Evolutionary conservation across 2,797 vertebrate genomes (phyloP).

Genomic region (Malurus leucopterus): DNA sequence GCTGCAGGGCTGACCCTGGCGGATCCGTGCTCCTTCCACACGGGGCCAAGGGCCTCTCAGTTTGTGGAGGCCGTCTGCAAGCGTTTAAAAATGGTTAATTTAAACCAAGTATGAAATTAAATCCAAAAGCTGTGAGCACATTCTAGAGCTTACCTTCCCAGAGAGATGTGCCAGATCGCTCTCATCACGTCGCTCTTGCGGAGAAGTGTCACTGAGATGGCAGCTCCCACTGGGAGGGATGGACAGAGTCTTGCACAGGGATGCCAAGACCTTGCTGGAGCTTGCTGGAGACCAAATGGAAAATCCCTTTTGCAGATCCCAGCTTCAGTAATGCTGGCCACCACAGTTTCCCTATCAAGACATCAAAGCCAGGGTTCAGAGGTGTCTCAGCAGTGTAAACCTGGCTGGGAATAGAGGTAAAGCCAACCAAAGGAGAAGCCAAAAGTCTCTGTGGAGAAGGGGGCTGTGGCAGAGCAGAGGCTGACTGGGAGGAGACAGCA

Average conservation of each 20-base stretch:
- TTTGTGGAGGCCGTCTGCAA: constrained; percentile 50
- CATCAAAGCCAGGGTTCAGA: constrained; percentile 12
- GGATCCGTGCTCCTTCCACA: background rate
- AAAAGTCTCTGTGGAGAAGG: background rate
- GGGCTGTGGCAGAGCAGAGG: background rate
- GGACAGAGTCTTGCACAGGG: background rate
- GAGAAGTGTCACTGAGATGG: constrained; percentile 57
- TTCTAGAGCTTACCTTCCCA: constrained; percentile 52
- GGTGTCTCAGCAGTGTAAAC: background rate
- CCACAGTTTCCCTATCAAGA: background rate
- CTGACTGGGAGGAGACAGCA: background rate
- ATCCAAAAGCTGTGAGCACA: constrained; percentile 55
- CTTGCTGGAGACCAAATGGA: constrained; percentile 13
- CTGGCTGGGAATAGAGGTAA: constrained; percentile 21
- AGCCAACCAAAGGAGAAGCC: background rate
- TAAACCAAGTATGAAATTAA: constrained; percentile 53
- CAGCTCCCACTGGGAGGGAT: constrained; percentile 44
- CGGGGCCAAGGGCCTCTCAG: background rate
- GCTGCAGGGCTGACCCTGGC: background rate
- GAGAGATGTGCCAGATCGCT: constrained; percentile 54
- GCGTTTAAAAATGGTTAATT: constrained; percentile 59
- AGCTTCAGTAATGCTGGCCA: background rate
- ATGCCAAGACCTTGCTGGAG: constrained; percentile 37
- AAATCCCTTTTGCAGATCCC: constrained; percentile 54
- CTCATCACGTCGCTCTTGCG: background rate